Evolutionary conservation across 2,113 vertebrate genomes (phyloP).

Genomic region (Alethe diademata): DNA sequence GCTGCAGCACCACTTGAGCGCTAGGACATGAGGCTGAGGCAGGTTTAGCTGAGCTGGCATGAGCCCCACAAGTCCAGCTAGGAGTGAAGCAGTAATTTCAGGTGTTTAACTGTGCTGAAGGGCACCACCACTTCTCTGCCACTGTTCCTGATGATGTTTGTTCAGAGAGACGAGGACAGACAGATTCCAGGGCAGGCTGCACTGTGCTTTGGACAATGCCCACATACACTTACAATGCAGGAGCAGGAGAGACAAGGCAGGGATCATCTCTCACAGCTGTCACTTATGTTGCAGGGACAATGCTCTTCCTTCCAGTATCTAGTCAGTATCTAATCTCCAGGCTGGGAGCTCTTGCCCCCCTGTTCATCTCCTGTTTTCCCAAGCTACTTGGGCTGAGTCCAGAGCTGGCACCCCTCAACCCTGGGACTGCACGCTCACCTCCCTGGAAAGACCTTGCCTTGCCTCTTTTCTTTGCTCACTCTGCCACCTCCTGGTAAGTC

Average conservation of each 20-base stretch:
- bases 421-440: fast-evolving
- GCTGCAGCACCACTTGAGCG: fast-evolving
- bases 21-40: neutral
- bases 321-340: neutral
- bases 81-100: neutral
- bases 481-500: slow-evolving; percentile 67
- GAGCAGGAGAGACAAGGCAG: no score
- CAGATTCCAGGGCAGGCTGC: neutral
- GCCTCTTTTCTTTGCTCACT: neutral
- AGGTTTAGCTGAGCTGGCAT: neutral
- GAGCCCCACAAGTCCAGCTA: neutral
- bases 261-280: neutral
- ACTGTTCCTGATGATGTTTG: neutral
- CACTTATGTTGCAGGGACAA: neutral
- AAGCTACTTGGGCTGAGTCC: neutral
- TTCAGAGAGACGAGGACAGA: neutral
- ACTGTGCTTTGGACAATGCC: neutral
- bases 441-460: neutral
- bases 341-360: fast-evolving
- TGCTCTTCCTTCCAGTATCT: neutral
- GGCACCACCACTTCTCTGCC: neutral
- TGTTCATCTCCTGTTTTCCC: neutral
- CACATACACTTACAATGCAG: fast-evolving
- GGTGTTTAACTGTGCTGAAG: neutral
- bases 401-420: fast-evolving